phyloP scores from a whole-genome alignment of 2,888 invertebrate species.

The Dioctria linearis region DNA sequence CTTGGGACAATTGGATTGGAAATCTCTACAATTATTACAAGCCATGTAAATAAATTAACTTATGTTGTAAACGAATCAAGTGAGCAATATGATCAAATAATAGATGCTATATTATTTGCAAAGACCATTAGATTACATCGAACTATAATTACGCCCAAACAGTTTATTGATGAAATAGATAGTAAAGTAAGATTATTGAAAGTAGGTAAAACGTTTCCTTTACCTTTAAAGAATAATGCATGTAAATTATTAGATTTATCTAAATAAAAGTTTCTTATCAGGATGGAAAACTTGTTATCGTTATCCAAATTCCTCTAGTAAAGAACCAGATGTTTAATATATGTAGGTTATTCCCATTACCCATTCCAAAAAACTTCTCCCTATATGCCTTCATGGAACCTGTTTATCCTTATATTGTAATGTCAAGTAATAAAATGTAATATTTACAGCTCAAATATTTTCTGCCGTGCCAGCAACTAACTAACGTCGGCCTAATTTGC shows the following conservation, averaged over 20 bases:
- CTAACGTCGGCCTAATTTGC: background rate
- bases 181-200: background rate
- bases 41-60: no score
- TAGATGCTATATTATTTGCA: no score
- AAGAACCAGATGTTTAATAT: background rate
- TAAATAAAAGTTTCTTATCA: background rate
- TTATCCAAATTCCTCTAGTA: background rate
- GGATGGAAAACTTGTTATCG: background rate
- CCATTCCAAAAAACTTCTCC: background rate
- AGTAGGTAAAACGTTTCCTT: background rate
- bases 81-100: no score
- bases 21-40: no score
- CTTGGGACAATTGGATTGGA: no score
- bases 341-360: no score
- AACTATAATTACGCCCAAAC: no score
- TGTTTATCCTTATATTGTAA: background rate
- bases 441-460: background rate
- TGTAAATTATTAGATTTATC: background rate
- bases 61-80: no score
- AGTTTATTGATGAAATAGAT: no score
- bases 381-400: background rate
- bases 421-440: no score
- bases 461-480: background rate
- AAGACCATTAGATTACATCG: no score
- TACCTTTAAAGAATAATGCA: background rate